Percentiles rank a stretch among this genome's conserved stretches.
Evolutionary conservation across 2,113 vertebrate genomes (phyloP).

Genomic region (Osmerus eperlanus): DNA sequence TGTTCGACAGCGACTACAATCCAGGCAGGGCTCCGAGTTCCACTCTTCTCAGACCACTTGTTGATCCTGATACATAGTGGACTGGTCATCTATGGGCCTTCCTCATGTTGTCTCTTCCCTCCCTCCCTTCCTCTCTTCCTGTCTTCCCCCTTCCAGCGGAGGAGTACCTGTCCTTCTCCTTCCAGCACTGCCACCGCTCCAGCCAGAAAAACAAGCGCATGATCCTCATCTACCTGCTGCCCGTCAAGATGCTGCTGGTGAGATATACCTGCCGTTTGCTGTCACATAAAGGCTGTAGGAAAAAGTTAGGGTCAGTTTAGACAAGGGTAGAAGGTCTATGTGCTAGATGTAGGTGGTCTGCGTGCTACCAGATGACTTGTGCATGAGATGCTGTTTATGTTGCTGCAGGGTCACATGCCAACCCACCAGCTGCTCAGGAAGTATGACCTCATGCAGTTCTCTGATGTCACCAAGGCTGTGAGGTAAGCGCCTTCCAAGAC

Average conservation of each 20-base stretch:
- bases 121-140: neutral
- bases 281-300: no score
- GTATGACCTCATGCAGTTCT: constrained; percentile 95
- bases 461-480: constrained; percentile 90
- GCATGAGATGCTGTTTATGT: neutral
- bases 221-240: constrained; percentile 94
- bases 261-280: constrained; percentile 11
- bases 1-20: constrained; percentile 98
- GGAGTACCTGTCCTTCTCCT: constrained; percentile 91
- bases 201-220: constrained; percentile 98
- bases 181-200: constrained; percentile 87
- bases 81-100: no score
- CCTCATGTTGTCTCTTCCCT: neutral
- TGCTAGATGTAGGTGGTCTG: no score
- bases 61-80: neutral
- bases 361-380: no score
- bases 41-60: neutral
- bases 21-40: constrained; percentile 70
- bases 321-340: no score
- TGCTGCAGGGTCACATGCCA: constrained; percentile 93
- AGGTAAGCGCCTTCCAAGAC: constrained; percentile 69
- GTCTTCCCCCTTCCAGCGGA: constrained; percentile 74
- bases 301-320: no score
- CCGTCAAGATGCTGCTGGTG: constrained; percentile 97
- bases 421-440: constrained; percentile 87